Conservation (phyloP, 2,888 invertebrate genomes). For the Perizoma flavofasciatum region DNA sequence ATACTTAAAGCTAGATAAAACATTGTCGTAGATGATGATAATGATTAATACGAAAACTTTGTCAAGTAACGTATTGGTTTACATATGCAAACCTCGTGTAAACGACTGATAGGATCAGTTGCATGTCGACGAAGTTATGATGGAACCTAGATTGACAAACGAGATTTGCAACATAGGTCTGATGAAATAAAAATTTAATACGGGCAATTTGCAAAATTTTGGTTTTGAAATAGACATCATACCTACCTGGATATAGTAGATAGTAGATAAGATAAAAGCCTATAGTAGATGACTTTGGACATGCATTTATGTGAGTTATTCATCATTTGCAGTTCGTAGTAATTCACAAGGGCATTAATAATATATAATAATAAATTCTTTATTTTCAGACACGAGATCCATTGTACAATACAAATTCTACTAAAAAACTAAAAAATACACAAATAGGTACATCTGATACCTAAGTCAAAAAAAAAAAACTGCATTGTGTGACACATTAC, state of each 20-base stretch:
- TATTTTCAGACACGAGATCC: too few relatives aligned
- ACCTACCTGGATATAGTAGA: too few relatives aligned
- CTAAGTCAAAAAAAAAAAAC: too few relatives aligned
- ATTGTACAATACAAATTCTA: too few relatives aligned
- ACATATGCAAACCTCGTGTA: conserved; percentile 22
- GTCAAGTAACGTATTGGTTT: conserved; percentile 14
- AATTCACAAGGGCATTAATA: too few relatives aligned
- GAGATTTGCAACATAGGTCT: conserved; percentile 28
- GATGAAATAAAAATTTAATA: conserved; percentile 25
- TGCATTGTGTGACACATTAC: too few relatives aligned
- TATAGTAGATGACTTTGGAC: conserved; percentile 9
- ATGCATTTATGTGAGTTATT: conserved; percentile 7
- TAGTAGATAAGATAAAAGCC: too few relatives aligned
- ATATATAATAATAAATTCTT: too few relatives aligned
- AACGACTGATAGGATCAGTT: conserved; percentile 30
- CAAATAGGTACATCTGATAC: too few relatives aligned
- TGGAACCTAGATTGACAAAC: conserved; percentile 17
- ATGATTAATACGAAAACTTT: not conserved
- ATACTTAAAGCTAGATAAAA: not conserved
- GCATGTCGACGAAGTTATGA: conserved; percentile 29
- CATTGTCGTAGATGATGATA: not conserved
- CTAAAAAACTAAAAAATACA: too few relatives aligned
- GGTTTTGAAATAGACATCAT: too few relatives aligned
- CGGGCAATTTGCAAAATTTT: conserved; percentile 10
- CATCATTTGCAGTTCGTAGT: too few relatives aligned